phyloP scores from a whole-genome alignment of 2,797 vertebrate genomes.

The Anolis apletophallus region DNA sequence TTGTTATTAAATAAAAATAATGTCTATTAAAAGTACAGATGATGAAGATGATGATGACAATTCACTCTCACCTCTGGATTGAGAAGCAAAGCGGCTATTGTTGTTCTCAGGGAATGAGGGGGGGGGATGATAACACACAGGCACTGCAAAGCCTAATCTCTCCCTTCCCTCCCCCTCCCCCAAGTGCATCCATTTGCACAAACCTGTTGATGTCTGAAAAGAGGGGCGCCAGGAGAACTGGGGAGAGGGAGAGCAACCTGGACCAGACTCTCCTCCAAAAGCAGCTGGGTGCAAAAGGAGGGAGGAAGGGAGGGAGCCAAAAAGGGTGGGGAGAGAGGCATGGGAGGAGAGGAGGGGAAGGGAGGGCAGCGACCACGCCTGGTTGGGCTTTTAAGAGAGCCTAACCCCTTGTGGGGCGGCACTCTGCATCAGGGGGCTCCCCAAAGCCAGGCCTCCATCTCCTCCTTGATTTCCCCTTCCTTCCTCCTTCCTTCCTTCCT shows the following conservation, averaged over 20 bases:
- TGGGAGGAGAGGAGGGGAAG: neutral
- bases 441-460: too few relatives aligned
- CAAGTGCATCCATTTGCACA: conserved; percentile 33
- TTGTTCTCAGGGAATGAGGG: neutral
- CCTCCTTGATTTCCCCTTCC: too few relatives aligned
- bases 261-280: neutral
- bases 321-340: neutral
- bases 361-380: conserved; percentile 73
- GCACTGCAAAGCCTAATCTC: neutral
- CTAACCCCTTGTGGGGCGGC: too few relatives aligned
- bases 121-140: neutral
- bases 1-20: too few relatives aligned
- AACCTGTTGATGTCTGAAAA: conserved; percentile 67
- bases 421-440: too few relatives aligned
- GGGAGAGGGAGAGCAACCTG: neutral
- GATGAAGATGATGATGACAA: too few relatives aligned
- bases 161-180: conserved; percentile 10
- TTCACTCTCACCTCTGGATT: too few relatives aligned
- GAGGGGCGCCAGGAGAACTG: neutral
- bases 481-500: too few relatives aligned
- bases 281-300: conserved; percentile 1
- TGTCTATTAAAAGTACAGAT: too few relatives aligned
- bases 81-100: too few relatives aligned
- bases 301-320: conserved; percentile 6
- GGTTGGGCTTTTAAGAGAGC: conserved; percentile 24